A percentile compares a stretch with the other conserved stretches of the same genome.
phyloP scores from a whole-genome alignment of 2,113 vertebrate species.

The Redunca redunca region DNA sequence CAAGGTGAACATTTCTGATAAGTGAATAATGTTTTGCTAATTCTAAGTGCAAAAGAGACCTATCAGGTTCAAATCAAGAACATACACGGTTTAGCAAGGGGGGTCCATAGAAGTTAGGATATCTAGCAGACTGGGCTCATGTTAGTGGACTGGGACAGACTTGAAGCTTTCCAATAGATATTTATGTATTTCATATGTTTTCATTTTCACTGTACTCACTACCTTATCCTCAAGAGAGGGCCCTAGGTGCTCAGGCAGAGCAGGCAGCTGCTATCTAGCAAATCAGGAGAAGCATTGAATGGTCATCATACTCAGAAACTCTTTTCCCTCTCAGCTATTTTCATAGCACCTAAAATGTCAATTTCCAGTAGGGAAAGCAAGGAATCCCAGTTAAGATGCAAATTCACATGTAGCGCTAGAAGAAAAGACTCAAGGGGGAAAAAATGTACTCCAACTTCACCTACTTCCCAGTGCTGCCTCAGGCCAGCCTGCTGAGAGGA shows the following conservation, averaged over 20 bases:
- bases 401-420: not conserved
- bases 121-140: not conserved
- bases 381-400: slow-evolving; percentile 45
- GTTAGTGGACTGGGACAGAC: not conserved
- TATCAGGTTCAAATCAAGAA: not conserved
- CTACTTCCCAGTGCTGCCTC: not conserved
- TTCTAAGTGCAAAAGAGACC: not conserved
- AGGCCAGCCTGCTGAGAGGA: slow-evolving; percentile 18
- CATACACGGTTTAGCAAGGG: not conserved
- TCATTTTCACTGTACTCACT: not conserved
- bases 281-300: not conserved
- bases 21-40: not conserved
- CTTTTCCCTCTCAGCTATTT: not conserved
- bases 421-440: not conserved
- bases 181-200: not conserved
- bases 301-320: not conserved
- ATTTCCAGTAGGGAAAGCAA: not conserved
- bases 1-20: slow-evolving; percentile 5
- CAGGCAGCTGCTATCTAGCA: not conserved
- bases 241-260: not conserved
- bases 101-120: not conserved
- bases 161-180: not conserved
- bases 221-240: not conserved
- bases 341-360: not conserved
- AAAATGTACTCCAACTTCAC: not conserved